Evolutionary conservation across 2,113 vertebrate genomes (phyloP).

Genomic region (Meriones unguiculatus): DNA sequence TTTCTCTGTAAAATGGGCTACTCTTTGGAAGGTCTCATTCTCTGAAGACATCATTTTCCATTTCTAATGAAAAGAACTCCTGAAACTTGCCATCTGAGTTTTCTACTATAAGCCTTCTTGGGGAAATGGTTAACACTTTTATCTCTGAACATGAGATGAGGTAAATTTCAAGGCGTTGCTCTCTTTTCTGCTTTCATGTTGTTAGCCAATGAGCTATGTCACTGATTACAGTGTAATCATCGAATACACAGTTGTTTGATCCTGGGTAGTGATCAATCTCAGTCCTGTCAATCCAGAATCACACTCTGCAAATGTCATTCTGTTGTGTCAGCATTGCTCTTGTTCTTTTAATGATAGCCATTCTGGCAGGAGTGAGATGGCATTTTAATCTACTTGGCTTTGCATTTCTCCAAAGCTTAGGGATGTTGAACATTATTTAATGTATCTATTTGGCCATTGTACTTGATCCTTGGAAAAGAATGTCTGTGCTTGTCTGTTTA

Average conservation of each 20-base stretch:
- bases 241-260: not conserved
- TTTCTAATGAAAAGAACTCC: conserved; percentile 55
- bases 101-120: not conserved
- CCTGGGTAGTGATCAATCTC: not conserved
- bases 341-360: not conserved
- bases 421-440: not conserved
- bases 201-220: not conserved
- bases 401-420: not conserved
- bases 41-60: conserved; percentile 58
- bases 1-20: conserved; percentile 43
- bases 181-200: not conserved
- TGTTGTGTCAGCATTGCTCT: not conserved
- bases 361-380: not conserved
- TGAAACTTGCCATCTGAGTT: conserved; percentile 55
- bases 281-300: not conserved
- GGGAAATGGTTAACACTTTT: not conserved
- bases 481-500: not conserved
- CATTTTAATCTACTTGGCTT: not conserved
- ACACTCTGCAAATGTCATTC: not conserved
- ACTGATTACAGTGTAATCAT: not conserved
- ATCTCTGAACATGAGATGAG: not conserved
- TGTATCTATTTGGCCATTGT: not conserved
- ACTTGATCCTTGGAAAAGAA: not conserved
- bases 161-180: not conserved
- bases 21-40: conserved; percentile 13